phyloP scores from a whole-genome alignment of 2,113 vertebrate genomes.

The Cebus imitator region DNA sequence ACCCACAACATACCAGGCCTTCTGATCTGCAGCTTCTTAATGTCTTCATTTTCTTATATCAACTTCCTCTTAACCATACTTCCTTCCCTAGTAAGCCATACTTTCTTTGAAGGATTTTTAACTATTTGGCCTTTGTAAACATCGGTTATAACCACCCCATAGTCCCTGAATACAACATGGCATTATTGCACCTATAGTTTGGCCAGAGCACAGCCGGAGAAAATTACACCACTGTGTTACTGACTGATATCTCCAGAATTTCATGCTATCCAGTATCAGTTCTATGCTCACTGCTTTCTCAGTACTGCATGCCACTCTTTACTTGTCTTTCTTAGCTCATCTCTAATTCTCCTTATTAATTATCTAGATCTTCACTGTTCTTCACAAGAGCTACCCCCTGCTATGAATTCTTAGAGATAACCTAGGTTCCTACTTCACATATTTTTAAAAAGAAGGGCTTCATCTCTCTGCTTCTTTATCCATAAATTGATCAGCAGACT shows the following conservation, averaged over 20 bases:
- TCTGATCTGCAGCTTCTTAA: neutral
- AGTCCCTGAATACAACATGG: neutral
- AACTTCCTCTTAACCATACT: neutral
- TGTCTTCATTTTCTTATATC: neutral
- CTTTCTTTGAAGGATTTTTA: neutral
- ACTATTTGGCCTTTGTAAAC: neutral
- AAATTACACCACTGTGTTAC: neutral
- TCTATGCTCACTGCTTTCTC: neutral
- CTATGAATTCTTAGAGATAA: conserved; percentile 31
- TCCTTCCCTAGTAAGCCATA: neutral
- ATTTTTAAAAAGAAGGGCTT: neutral
- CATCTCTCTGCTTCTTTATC: neutral
- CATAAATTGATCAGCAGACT: conserved; percentile 11
- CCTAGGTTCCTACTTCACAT: neutral
- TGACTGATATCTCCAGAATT: neutral
- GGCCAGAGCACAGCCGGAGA: neutral
- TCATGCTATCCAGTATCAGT: neutral
- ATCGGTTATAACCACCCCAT: neutral
- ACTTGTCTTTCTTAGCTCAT: neutral
- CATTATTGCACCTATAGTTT: neutral
- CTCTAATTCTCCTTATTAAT: conserved; percentile 14
- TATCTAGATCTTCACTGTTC: neutral
- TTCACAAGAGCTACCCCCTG: conserved; percentile 24
- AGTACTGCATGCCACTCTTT: neutral
- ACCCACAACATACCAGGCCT: neutral